Conservation (phyloP, 2,113 vertebrate species). For the Tetrax tetrax region DNA sequence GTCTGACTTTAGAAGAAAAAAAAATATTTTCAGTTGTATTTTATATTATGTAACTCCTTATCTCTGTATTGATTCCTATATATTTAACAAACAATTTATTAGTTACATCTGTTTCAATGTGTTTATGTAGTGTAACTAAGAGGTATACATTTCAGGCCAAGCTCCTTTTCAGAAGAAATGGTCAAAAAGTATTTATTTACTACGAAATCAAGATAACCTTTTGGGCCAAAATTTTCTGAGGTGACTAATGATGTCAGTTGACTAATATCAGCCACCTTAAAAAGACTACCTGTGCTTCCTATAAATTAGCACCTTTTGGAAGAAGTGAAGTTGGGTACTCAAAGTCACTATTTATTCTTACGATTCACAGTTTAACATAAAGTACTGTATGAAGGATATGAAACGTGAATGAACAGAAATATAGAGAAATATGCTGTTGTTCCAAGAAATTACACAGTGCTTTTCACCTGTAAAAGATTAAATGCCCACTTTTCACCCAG, state of each 20-base stretch:
- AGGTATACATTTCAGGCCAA: background rate
- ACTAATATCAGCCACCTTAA: background rate
- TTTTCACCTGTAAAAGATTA: background rate
- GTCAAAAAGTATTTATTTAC: background rate
- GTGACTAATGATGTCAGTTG: background rate
- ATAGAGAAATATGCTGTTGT: background rate
- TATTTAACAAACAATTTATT: constrained; percentile 50
- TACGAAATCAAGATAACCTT: background rate
- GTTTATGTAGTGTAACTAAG: background rate
- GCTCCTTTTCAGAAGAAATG: background rate
- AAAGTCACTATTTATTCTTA: background rate
- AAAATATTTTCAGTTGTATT: constrained; percentile 36
- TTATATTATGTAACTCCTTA: constrained; percentile 32
- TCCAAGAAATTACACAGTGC: background rate
- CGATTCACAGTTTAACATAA: background rate
- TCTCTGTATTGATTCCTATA: constrained; percentile 8
- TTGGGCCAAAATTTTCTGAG: background rate
- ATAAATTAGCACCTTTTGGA: background rate
- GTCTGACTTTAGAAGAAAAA: constrained; percentile 56
- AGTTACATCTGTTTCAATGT: constrained; percentile 29
- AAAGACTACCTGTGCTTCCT: background rate
- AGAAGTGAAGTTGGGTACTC: background rate
- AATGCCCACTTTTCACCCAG: background rate
- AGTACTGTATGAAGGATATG: background rate
- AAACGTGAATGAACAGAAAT: background rate